These are phyloP conservation scores for Sarcophaga peregrina DNA, from an alignment of 1,140 invertebrate genomes.

Conservation along the genomic window DNA sequence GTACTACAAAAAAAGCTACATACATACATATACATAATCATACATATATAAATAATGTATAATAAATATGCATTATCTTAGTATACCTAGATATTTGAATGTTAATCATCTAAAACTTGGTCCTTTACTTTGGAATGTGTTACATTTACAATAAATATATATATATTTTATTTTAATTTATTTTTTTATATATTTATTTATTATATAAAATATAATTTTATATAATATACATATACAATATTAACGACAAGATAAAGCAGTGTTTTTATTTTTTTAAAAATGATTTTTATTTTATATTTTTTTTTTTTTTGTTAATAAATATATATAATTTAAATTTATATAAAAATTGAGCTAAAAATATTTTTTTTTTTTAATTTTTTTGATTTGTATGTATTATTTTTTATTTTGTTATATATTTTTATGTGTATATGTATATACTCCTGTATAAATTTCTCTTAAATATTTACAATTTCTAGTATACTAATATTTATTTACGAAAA, in stretches of 20 bases:
- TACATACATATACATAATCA: neutral
- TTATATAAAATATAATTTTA: neutral
- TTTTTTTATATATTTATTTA: neutral
- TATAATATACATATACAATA: neutral
- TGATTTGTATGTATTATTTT: no score
- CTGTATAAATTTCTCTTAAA: constrained; percentile 2
- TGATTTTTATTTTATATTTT: neutral
- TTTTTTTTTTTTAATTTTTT: constrained; percentile 13
- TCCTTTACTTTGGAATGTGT: constrained; percentile 35
- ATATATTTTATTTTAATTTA: neutral
- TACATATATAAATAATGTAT: no score
- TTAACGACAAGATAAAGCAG: constrained; percentile 38
- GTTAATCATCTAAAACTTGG: constrained; percentile 20
- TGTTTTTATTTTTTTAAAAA: neutral
- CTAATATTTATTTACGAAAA: constrained; percentile 3
- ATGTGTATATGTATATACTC: constrained; percentile 28
- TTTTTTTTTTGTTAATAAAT: constrained; percentile 4
- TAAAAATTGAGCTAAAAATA: constrained; percentile 39
- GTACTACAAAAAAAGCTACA: constrained; percentile 22
- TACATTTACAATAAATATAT: neutral
- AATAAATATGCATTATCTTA: no score
- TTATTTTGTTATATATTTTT: constrained; percentile 14
- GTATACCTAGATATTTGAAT: neutral
- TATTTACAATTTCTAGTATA: constrained; percentile 3
- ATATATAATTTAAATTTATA: constrained; percentile 7